phyloP scores from a whole-genome alignment of 35 echinoderm and acorn worm genomes.

The Chiridota heheva region DNA sequence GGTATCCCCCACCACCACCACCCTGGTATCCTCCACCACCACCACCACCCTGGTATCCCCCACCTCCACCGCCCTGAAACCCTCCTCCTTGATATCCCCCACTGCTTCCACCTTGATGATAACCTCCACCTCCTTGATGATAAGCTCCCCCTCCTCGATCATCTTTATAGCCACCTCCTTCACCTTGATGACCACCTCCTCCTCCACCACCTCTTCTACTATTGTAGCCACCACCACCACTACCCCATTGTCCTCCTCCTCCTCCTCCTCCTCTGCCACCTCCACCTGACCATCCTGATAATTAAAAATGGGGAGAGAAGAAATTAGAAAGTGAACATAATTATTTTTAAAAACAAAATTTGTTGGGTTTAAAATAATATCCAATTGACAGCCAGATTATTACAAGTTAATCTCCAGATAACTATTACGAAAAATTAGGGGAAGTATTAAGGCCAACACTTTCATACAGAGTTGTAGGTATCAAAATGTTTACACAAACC shows the following conservation, averaged over 20 bases:
- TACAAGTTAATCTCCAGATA: not conserved
- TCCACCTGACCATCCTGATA: conserved; percentile 47
- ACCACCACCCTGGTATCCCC: not conserved
- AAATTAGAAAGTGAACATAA: too few relatives aligned
- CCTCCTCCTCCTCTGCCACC: conserved; percentile 23
- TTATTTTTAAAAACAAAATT: not conserved
- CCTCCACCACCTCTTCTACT: not conserved
- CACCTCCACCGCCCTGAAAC: not conserved
- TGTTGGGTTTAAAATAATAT: not conserved
- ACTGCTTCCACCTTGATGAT: conserved; percentile 10
- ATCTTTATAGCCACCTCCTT: not conserved
- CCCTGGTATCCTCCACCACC: not conserved
- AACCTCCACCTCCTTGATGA: not conserved
- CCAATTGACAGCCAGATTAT: not conserved
- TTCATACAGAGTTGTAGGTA: not conserved
- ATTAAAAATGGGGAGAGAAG: too few relatives aligned
- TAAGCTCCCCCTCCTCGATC: not conserved
- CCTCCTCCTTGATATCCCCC: not conserved
- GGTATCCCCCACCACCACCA: not conserved
- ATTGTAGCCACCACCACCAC: not conserved
- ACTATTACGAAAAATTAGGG: not conserved
- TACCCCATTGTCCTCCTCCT: not conserved
- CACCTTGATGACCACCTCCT: not conserved
- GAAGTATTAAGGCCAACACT: not conserved
- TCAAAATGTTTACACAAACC: not conserved